Percentiles rank a stretch among this genome's conserved stretches.
These are phyloP conservation scores for Polietes domitor DNA, from an alignment of 2,888 invertebrate species.

Conservation along the genomic window DNA sequence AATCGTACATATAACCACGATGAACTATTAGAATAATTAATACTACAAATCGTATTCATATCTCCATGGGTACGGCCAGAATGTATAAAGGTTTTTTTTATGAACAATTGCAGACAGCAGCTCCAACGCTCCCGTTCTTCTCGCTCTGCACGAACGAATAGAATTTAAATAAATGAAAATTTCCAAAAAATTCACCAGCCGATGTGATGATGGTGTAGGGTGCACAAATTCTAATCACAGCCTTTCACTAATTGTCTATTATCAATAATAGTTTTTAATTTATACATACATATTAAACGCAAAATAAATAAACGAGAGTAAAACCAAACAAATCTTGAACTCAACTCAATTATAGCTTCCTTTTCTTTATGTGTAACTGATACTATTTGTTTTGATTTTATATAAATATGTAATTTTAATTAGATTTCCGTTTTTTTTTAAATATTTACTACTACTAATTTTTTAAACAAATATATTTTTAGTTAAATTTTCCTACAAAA, in stretches of 20 bases:
- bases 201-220: background rate
- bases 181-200: no score
- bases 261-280: constrained; percentile 44
- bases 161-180: no score
- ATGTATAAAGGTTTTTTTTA: no score
- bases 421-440: constrained; percentile 53
- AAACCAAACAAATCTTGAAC: constrained; percentile 16
- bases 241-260: constrained; percentile 55
- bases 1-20: no score
- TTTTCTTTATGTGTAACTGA: constrained; percentile 42
- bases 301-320: background rate
- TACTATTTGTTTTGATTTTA: constrained; percentile 46
- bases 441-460: constrained; percentile 33
- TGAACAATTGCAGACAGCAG: no score
- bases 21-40: no score
- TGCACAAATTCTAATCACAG: constrained; percentile 33
- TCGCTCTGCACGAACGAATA: no score
- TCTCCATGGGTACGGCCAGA: no score
- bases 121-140: no score
- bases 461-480: constrained; percentile 23
- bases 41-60: no score
- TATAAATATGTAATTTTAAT: constrained; percentile 12
- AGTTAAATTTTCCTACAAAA: constrained; percentile 52
- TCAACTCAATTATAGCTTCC: constrained; percentile 52
- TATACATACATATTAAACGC: constrained; percentile 2